Base-by-base conservation (phyloP, 1,140 invertebrate species). In the Meloidogyne exigua region DNA sequence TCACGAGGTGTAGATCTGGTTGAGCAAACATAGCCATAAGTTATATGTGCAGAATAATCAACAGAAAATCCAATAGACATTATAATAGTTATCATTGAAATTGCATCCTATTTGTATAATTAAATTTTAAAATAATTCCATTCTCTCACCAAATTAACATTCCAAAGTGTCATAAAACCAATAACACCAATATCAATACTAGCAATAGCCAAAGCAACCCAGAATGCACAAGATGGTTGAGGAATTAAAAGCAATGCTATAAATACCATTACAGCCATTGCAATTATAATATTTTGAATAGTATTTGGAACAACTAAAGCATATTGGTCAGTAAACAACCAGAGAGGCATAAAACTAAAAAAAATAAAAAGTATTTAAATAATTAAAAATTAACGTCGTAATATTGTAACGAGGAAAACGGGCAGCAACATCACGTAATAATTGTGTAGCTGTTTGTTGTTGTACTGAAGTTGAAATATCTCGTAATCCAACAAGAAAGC, bases 51-150 rank as follows among this genome's bases (percentile, higher is more conserved):
- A 0, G 95, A 95, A 87, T 96, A 98, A 85, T 98, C 95, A 0
- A 98, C 94, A 2, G 94, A 96, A 89, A 98, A 98, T 57, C 95
- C 95, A 36, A 98, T 96, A 84, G 95, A 96, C 95, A 98, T 98
- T 66, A 98, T 97, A 1, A 98, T 90, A 21, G 98, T 97, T 62
- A 98, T 97, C 95, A 98, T 98, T 0, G 95, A 97, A 82, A 98
- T 96, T 3, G 95, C 95, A 88, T 97, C 95, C 42, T 83, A 21
- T 23, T 68, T 21, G 2, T 23, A 23, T 23, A 57, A 73, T 36
- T 36, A 12, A 15, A 23, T 39, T 23, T 39, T 25, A 0, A 12
- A 76, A 74, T 44, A 12, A 62, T 13, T 32, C 12, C 3, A 11
- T 18, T 9, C 64, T 71, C 78, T 67, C 23, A 83, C 83, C 76